Base-by-base conservation (phyloP, 1,140 invertebrate genomes). In the Zelostemma sp. region DNA sequence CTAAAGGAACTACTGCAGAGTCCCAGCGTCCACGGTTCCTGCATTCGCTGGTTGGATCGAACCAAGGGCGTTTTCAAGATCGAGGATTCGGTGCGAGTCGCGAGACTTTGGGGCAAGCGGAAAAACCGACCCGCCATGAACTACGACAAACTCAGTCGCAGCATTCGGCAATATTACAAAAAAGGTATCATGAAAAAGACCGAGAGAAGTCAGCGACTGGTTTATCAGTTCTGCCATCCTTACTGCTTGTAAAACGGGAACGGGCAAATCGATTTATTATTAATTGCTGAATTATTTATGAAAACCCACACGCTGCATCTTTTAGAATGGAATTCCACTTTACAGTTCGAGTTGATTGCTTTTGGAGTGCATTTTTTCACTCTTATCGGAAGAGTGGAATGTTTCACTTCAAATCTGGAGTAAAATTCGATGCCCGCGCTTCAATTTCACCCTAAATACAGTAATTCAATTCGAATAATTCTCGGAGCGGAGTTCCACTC, bases 131-230 rank as follows among this genome's bases (percentile, higher is more conserved):
- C 97, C 0, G 96, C 97, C 1, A 99, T 99, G 97, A 99, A 99
- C 87, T 99, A 99, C 86, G 98, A 99, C 88, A 99, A 99, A 82
- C 86, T 99, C 25, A 98, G 96, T 55, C 91, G 98, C 40, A 98
- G 97, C 65, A 98, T 99, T 71, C 88, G 98, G 12, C 98, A 99
- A 84, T 99, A 99, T 87, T 99, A 99, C 89, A 99, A 99, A 85
- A 99, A 99, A 84, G 97, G 97, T 40, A 99, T 99, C 84, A 99
- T 99, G 95, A 98, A 98, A 88, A 99, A 99, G 84, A 99, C 98
- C 1, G 96, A 98, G 78, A 89, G 97, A 33, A 97, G 96, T 59
- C 98, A 99, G 86, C 90, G 98, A 78, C 89, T 99, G 61, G 98
- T 99, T 45, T 99, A 99, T 85, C 97, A 99, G 86, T 99, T 99